Conservation (phyloP, 2,113 vertebrate species). For the Crotalus viridis region DNA sequence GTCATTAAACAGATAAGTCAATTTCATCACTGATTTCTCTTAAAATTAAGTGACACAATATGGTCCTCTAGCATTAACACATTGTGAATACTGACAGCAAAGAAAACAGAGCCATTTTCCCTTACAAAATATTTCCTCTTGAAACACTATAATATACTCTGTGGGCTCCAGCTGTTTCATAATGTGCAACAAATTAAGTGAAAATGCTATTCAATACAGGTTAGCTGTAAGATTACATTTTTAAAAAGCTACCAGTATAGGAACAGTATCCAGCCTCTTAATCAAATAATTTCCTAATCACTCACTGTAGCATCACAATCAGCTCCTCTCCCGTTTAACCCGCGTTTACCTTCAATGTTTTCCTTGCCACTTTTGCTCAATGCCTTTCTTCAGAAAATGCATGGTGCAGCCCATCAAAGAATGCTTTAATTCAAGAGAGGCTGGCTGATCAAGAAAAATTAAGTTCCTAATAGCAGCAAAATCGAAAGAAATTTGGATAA, state of each 20-base stretch:
- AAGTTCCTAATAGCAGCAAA: conserved; percentile 89
- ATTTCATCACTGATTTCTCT: conserved; percentile 60
- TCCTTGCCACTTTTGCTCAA: conserved; percentile 12
- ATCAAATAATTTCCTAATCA: conserved; percentile 89
- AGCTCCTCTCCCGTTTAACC: conserved; percentile 68
- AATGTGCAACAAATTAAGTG: conserved; percentile 54
- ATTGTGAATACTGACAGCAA: conserved; percentile 58
- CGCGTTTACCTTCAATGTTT: neutral
- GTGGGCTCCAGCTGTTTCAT: conserved; percentile 49
- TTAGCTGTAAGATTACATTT: conserved; percentile 45
- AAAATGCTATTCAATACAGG: conserved; percentile 56
- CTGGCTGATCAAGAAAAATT: conserved; percentile 95
- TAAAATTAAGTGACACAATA: conserved; percentile 64
- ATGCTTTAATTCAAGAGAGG: conserved; percentile 78
- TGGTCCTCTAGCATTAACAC: conserved; percentile 56
- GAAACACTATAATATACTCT: conserved; percentile 46
- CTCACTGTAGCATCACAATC: conserved; percentile 73
- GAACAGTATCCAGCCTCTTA: conserved; percentile 71
- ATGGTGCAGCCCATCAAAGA: conserved; percentile 73
- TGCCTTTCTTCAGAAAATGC: conserved; percentile 61
- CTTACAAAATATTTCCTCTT: conserved; percentile 49
- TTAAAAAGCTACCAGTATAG: neutral
- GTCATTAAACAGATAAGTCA: conserved; percentile 64
- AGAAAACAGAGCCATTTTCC: conserved; percentile 51
- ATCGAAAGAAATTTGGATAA: conserved; percentile 95